Conservation (phyloP, 2,888 invertebrate genomes). For the Leptopilina drosophilae region DNA sequence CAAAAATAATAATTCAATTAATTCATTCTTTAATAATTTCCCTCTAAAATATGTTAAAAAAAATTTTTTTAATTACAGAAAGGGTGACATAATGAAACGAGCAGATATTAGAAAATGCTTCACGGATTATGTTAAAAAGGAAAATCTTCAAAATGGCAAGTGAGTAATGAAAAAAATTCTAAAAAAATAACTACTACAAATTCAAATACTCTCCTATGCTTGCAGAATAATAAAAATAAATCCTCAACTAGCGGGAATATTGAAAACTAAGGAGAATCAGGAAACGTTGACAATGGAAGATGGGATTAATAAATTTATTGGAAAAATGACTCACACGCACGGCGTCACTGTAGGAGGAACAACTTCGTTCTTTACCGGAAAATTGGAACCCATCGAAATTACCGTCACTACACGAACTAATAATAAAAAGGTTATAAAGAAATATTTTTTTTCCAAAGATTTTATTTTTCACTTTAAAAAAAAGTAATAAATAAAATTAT, state of each 20-base stretch:
- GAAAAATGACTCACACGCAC: slow-evolving; percentile 85
- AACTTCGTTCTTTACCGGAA: slow-evolving; percentile 80
- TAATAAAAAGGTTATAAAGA: slow-evolving; percentile 87
- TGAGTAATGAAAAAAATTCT: slow-evolving; percentile 52
- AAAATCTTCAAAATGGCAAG: slow-evolving; percentile 79
- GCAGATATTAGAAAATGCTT: slow-evolving; percentile 83
- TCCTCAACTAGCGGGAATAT: slow-evolving; percentile 76
- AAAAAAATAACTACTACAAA: neutral
- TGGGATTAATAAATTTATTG: slow-evolving; percentile 81
- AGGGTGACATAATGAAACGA: slow-evolving; percentile 82
- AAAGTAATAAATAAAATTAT: too few relatives aligned
- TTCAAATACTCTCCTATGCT: slow-evolving; percentile 43
- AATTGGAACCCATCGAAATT: slow-evolving; percentile 88
- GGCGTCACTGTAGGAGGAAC: slow-evolving; percentile 81
- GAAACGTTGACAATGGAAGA: slow-evolving; percentile 84
- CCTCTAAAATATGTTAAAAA: too few relatives aligned
- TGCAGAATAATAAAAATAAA: slow-evolving; percentile 80
- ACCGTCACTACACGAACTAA: slow-evolving; percentile 87
- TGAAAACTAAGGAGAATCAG: slow-evolving; percentile 77
- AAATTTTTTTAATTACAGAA: too few relatives aligned
- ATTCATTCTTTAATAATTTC: too few relatives aligned
- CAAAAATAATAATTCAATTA: too few relatives aligned
- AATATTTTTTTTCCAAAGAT: neutral
- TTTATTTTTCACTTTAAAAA: neutral
- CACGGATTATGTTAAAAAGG: slow-evolving; percentile 84